phyloP scores from a whole-genome alignment of 2,888 invertebrate genomes.

The Andrena marginata region DNA sequence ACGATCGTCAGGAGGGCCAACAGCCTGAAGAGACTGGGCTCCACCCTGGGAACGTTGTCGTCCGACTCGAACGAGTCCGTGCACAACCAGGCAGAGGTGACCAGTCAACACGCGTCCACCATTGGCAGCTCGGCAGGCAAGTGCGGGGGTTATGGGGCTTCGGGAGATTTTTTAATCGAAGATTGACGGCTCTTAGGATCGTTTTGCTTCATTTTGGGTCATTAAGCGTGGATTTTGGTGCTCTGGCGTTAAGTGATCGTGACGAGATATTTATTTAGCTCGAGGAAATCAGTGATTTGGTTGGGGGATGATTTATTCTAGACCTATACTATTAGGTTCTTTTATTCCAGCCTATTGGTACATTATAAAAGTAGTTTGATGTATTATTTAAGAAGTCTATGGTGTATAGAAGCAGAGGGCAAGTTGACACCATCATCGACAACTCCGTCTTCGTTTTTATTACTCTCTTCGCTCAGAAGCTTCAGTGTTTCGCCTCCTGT shows the following conservation, averaged over 20 bases:
- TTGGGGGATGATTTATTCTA: too few relatives aligned
- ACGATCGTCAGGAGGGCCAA: slow-evolving; percentile 97
- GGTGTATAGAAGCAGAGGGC: background rate
- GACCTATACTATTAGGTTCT: too few relatives aligned
- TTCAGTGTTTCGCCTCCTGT: slow-evolving; percentile 23
- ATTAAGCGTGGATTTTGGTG: too few relatives aligned
- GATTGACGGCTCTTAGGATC: too few relatives aligned
- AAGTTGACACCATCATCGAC: background rate
- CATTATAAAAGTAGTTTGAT: too few relatives aligned
- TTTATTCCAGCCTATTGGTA: too few relatives aligned
- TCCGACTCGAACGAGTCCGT: slow-evolving; percentile 97
- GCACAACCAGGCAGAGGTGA: slow-evolving; percentile 93
- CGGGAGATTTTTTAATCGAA: background rate
- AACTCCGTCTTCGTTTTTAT: background rate
- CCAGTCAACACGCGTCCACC: slow-evolving; percentile 94
- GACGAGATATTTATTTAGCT: too few relatives aligned
- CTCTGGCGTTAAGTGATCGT: too few relatives aligned
- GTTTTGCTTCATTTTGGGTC: background rate
- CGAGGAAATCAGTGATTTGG: too few relatives aligned
- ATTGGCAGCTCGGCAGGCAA: slow-evolving; percentile 87
- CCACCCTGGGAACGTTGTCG: slow-evolving; percentile 93
- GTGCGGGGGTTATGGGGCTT: background rate
- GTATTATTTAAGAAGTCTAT: too few relatives aligned
- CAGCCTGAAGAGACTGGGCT: slow-evolving; percentile 94
- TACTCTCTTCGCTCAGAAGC: background rate